Base-by-base conservation (phyloP, 2,888 invertebrate genomes). In the Geophilus truncorum region DNA sequence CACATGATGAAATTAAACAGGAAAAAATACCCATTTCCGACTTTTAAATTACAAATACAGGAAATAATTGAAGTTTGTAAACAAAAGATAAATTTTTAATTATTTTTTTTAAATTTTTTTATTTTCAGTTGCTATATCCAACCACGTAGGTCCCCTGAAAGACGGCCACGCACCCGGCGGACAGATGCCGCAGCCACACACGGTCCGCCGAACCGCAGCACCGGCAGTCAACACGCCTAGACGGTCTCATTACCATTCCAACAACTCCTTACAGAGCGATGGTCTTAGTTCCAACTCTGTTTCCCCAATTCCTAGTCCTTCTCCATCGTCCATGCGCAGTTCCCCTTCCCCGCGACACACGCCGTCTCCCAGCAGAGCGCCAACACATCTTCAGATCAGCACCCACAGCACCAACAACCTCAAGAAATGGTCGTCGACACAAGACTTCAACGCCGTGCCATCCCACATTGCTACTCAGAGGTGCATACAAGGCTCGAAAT, bases 341-440 rank as follows among this genome's bases (percentile, higher is more conserved):
- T 77, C 78, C 57, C 83, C 83, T 9, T 88, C 88, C 81, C 88
- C 88, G 0, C 83, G 81, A 28, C 82, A 82, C 79, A 82, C 81
- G 21, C 84, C 81, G 81, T 81, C 81, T 32, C 81, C 81, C 28
- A 81, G 78, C 36, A 62, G 81, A 32, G 78, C 57, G 57, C 81
- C 77, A 25, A 70, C 80, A 0, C 36, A 77, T 79, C 12, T 76
- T 51, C 36, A 80, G 78, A 28, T 78, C 30, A 40, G 28, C 51
- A 28, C 77, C 12, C 70, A 77, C 28, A 34, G 57, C 18, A 78
- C 32, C 30, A 78, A 78, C 77, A 81, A 78, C 32, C 36, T 82
- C 25, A 94, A 93, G 88, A 88, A 93, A 81, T 94, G 94, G 94
- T 93, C 91, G 85, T 93, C 93, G 23, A 94, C 94, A 0, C 93